Percentiles rank a stretch among this genome's conserved stretches.
Evolutionary conservation across 2,797 vertebrate species (phyloP).

Genomic region (Parauchenoglanis punctatus): DNA sequence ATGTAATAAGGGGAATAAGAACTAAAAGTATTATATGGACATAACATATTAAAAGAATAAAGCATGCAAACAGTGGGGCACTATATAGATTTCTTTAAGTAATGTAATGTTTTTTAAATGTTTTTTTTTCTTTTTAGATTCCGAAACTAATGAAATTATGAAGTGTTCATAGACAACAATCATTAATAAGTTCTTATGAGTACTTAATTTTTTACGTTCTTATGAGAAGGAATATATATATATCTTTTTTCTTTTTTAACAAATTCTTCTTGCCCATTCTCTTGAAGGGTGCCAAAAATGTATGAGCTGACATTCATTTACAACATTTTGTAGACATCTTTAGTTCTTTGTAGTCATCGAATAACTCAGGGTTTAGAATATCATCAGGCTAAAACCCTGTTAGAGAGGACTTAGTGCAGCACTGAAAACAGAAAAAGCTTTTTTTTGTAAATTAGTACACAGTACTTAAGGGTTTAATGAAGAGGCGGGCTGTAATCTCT

Average conservation of each 20-base stretch:
- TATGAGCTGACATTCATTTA: neutral
- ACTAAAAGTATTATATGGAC: too few relatives aligned
- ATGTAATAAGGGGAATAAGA: too few relatives aligned
- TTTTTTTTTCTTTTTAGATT: neutral
- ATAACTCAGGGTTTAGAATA: neutral
- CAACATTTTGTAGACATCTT: neutral
- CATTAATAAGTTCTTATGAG: neutral
- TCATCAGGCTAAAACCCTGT: neutral
- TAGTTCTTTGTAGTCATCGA: neutral
- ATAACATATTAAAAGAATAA: too few relatives aligned
- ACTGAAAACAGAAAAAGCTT: neutral
- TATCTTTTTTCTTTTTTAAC: neutral
- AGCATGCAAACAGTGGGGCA: too few relatives aligned
- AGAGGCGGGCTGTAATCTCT: neutral
- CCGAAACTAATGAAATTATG: neutral
- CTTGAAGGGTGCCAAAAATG: neutral
- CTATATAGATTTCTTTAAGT: neutral
- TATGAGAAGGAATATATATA: neutral
- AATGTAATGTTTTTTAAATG: neutral
- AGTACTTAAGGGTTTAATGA: neutral
- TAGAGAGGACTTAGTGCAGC: neutral
- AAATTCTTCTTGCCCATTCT: neutral
- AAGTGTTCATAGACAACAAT: neutral
- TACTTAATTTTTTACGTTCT: neutral
- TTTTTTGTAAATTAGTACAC: neutral